phyloP scores from a whole-genome alignment of 2,797 vertebrate species.

The Gouania willdenowi region DNA sequence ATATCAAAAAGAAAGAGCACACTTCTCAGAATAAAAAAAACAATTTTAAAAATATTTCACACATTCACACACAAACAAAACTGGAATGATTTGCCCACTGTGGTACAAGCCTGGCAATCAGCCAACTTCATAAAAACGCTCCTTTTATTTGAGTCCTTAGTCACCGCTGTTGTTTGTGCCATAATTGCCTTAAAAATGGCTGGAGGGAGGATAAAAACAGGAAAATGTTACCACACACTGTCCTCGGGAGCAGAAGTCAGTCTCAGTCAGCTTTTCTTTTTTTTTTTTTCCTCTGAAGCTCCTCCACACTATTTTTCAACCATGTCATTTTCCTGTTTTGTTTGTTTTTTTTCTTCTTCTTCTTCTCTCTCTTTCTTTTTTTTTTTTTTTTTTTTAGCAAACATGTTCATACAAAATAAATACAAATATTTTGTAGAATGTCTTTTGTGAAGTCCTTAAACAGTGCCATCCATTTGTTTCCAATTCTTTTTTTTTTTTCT shows the following conservation, averaged over 20 bases:
- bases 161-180: conserved; percentile 61
- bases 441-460: conserved; percentile 27
- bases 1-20: conserved; percentile 50
- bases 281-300: too few species aligned
- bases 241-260: conserved; percentile 53
- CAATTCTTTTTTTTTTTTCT: neutral
- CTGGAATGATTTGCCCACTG: conserved; percentile 50
- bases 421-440: conserved; percentile 66
- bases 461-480: conserved; percentile 10
- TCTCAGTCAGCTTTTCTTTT: conserved; percentile 32
- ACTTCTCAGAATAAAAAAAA: conserved; percentile 53
- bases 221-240: conserved; percentile 51
- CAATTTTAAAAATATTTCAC: conserved; percentile 50
- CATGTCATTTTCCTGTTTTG: too few species aligned
- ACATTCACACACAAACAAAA: conserved; percentile 59
- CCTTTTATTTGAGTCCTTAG: conserved; percentile 54
- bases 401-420: conserved; percentile 76
- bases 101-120: conserved; percentile 34
- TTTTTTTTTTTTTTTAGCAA: conserved; percentile 70
- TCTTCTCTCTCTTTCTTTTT: too few species aligned
- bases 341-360: conserved; percentile 24
- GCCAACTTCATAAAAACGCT: conserved; percentile 52
- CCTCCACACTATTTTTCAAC: too few species aligned
- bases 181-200: conserved; percentile 64
- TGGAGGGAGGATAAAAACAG: conserved; percentile 43